These are phyloP conservation scores for Batillaria attramentaria DNA, from an alignment of 1,140 invertebrate genomes.

Conservation along the genomic window DNA sequence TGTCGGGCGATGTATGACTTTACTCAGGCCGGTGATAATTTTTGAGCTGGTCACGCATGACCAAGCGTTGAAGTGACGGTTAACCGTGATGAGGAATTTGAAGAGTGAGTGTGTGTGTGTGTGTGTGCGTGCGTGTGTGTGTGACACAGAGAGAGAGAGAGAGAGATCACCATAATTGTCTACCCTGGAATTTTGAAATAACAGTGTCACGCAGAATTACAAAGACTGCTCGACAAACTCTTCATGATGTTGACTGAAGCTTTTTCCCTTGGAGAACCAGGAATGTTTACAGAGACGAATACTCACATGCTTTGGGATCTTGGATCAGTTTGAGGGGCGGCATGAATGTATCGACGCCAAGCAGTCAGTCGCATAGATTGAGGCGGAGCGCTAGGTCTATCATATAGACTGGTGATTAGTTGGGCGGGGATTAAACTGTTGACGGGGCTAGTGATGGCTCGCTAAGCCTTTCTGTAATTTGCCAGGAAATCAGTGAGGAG, in stretches of 20 bases:
- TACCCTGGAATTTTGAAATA: background rate
- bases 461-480: no score
- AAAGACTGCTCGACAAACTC: background rate
- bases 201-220: background rate
- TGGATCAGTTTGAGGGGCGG: no score
- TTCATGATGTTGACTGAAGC: background rate
- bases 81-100: background rate
- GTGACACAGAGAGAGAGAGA: background rate
- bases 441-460: no score
- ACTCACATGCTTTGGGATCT: no score
- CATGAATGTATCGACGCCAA: no score
- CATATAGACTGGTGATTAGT: no score
- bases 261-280: background rate
- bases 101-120: conserved; percentile 13
- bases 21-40: background rate
- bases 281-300: background rate
- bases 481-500: no score
- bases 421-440: no score
- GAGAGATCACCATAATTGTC: background rate
- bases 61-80: background rate
- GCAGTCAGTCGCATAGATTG: no score
- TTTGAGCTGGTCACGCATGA: background rate
- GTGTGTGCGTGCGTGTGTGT: conserved; percentile 1
- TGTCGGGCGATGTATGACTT: background rate
- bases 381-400: no score